Evolutionary conservation across 37 sponge, comb jelly and placozoan species (phyloP), one percentile per base, ranked within the genome.

Genomic region (Halisarca cf. caerulea): DNA sequence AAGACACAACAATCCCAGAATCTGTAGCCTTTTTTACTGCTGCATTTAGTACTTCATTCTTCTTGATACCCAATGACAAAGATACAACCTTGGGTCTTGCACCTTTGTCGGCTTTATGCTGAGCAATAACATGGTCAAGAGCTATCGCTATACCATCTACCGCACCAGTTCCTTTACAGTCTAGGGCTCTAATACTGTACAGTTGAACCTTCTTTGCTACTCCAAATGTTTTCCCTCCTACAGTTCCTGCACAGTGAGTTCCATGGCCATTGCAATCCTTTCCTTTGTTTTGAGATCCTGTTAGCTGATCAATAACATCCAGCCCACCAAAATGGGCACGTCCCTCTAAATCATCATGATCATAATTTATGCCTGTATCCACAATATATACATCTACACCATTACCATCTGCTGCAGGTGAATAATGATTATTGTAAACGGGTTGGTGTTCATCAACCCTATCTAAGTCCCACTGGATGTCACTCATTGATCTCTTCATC

Each of bases 211-310:
- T 66, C 43, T 90, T 93, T 3, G 94, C 90, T 23, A 93, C 90
- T 21, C 94, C 94, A 40, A 86, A 88, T 28, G 69, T 87, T 39
- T 82, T 90, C 0, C 94, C 94, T 44, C 90, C 94, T 24, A 87
- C 88, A 24, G 83, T 90, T 0, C 86, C 90, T 9, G 94, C 94
- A 82, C 88, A 85, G 64, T 93, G 94, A 0, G 94, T 88, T 6
- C 94, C 94, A 36, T 93, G 94, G 7, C 94, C 91, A 54, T 90
- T 84, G 79, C 95, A 94, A 55, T 94, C 95, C 0, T 14, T 42
- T n/a, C 95, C 91, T 55, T 74, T 23, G 59, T 25, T 60, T 17
- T 79, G 71, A 15, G 84, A 81, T 0, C 89, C 92, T 18, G 86
- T 88, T 2, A 87, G 75, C 2, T 86, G 32, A 35, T 94, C 92